Evolutionary conservation across 2,888 invertebrate species (phyloP).

Genomic region (Nephrotoma flavescens): DNA sequence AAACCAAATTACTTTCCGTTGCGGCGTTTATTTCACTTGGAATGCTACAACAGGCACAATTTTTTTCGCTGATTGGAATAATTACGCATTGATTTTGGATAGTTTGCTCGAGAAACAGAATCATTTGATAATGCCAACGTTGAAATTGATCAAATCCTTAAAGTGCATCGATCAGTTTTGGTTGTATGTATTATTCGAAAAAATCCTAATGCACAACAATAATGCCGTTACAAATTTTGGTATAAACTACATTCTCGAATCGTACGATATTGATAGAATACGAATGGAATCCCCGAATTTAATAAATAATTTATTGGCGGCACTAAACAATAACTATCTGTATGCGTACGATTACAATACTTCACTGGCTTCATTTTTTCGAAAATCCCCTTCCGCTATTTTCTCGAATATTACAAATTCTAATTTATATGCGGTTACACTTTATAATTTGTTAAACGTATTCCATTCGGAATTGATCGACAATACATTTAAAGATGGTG

Average conservation of each 20-base stretch:
- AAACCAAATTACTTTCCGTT: neutral
- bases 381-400: neutral
- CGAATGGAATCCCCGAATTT: neutral
- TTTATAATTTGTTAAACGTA: neutral
- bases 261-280: neutral
- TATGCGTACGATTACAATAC: neutral
- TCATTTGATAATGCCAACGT: slow-evolving; percentile 7
- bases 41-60: neutral
- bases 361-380: neutral
- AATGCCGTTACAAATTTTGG: neutral
- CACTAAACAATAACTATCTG: neutral
- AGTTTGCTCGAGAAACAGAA: slow-evolving; percentile 3
- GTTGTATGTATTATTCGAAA: neutral
- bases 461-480: neutral
- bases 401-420: neutral
- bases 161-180: neutral
- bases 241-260: neutral
- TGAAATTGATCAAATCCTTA: neutral
- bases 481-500: neutral
- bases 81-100: neutral
- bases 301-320: neutral
- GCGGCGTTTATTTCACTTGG: neutral
- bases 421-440: neutral
- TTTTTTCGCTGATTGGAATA: neutral
- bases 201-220: neutral